Conservation (phyloP, 2,113 vertebrate genomes). For the Chlorodrepanis virens region DNA sequence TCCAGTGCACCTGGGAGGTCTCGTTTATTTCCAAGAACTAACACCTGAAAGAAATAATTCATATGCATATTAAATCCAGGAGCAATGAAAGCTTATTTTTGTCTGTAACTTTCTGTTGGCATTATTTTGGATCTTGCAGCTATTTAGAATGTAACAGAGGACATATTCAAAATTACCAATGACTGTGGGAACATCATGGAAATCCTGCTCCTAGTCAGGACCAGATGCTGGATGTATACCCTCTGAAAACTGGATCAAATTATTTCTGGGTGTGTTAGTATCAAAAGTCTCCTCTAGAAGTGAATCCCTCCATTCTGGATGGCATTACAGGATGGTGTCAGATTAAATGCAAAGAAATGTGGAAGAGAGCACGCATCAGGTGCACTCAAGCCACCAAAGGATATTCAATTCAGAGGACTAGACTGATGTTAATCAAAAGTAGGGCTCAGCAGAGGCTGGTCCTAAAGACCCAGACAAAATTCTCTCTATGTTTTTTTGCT, state of each 20-base stretch:
- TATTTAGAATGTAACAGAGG: not conserved
- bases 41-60: slow-evolving; percentile 71
- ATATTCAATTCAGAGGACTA: not conserved
- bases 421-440: not conserved
- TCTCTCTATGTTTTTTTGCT: not conserved
- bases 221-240: not conserved
- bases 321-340: not conserved
- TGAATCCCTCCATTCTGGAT: not conserved
- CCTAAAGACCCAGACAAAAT: not conserved
- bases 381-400: not conserved
- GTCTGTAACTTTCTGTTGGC: not conserved
- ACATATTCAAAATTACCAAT: not conserved
- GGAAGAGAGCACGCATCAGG: not conserved
- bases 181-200: not conserved
- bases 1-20: slow-evolving; percentile 84
- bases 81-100: not conserved
- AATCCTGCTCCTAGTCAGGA: not conserved
- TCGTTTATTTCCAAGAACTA: slow-evolving; percentile 90
- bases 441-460: not conserved
- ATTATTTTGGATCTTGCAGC: not conserved
- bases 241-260: not conserved
- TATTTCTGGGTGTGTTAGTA: not conserved
- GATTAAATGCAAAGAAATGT: not conserved
- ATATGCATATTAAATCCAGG: not conserved
- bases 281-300: not conserved